A percentile compares a stretch with the other conserved stretches of the same genome.
Evolutionary conservation across 2,888 invertebrate species (phyloP).

Genomic region (Bombylius major): DNA sequence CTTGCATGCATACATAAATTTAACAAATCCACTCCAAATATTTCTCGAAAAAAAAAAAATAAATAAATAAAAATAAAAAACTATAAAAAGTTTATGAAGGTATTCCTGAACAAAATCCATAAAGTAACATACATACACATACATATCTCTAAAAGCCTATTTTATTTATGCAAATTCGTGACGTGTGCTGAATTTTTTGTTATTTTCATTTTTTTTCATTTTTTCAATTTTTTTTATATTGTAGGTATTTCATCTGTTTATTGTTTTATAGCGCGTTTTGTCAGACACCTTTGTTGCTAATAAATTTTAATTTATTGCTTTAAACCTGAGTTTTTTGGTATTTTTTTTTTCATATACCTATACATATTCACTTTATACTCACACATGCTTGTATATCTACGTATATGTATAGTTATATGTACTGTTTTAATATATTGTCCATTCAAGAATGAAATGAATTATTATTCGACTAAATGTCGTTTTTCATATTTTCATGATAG

Average conservation of each 20-base stretch:
- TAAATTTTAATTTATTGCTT: conserved; percentile 10
- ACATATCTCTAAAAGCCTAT: no score
- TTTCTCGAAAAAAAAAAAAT: no score
- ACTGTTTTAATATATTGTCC: neutral
- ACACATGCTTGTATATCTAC: no score
- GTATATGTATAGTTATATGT: neutral
- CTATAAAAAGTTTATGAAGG: no score
- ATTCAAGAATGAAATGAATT: neutral
- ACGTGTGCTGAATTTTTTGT: conserved; percentile 5
- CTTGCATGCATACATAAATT: no score
- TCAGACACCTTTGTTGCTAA: conserved; percentile 4
- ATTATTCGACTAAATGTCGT: neutral
- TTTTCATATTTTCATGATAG: conserved; percentile 3
- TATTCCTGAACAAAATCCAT: no score
- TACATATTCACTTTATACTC: no score
- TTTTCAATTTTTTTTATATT: neutral
- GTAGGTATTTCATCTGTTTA: neutral
- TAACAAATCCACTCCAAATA: no score
- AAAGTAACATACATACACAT: no score
- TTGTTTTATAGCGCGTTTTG: neutral
- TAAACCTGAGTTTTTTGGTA: conserved; percentile 2
- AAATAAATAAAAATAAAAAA: no score
- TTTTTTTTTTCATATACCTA: no score
- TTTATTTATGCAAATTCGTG: conserved; percentile 3
- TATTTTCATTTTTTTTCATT: neutral